Evolutionary conservation across 2,113 vertebrate species (phyloP).

Genomic region (Cairina moschata): DNA sequence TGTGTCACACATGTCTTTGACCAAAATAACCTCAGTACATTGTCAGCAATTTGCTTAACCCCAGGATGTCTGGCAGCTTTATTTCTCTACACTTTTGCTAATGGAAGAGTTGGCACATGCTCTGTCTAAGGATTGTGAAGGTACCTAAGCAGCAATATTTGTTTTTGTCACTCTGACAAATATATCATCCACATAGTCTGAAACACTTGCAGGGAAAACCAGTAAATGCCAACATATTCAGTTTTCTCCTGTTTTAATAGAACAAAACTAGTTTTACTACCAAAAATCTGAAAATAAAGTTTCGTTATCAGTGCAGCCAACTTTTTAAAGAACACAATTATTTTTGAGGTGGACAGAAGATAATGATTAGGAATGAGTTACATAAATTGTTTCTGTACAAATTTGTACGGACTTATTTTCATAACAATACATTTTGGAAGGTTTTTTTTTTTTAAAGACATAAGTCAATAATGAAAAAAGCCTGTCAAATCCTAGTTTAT

Average conservation of each 20-base stretch:
- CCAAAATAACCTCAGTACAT: not conserved
- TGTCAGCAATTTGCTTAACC: not conserved
- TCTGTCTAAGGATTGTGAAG: not conserved
- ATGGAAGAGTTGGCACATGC: conserved; percentile 14
- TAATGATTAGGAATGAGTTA: not conserved
- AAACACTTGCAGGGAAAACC: not conserved
- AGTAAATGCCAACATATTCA: not conserved
- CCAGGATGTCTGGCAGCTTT: not conserved
- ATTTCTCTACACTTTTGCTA: not conserved
- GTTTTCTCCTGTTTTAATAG: not conserved
- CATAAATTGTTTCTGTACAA: not conserved
- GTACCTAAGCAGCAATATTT: not conserved
- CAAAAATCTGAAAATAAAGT: not conserved
- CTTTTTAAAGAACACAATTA: not conserved
- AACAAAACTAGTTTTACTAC: not conserved
- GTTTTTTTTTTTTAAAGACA: not conserved
- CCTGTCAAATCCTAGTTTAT: not conserved
- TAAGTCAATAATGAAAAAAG: not conserved
- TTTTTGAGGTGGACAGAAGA: not conserved
- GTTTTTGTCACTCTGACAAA: not conserved
- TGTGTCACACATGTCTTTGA: not conserved
- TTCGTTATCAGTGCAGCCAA: not conserved
- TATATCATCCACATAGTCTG: not conserved
- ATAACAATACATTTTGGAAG: not conserved
- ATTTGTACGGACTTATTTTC: not conserved